phyloP scores from a whole-genome alignment of 2,113 vertebrate species.

The Caranx melampygus region DNA sequence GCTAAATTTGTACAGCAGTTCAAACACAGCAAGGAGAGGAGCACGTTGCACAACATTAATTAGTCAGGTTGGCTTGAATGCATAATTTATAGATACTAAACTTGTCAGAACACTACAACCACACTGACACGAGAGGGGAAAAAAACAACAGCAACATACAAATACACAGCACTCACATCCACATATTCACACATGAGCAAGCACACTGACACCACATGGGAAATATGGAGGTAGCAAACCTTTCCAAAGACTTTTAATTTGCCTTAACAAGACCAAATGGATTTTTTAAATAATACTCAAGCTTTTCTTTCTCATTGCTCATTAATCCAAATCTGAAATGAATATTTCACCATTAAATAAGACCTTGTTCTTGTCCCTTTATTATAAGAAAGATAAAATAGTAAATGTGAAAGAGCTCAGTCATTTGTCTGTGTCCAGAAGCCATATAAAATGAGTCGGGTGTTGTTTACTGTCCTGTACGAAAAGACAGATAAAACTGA shows the following conservation, averaged over 20 bases:
- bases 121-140: not conserved
- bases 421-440: too few species aligned
- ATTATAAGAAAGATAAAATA: too few species aligned
- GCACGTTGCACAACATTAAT: conserved; percentile 45
- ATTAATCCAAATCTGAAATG: not conserved
- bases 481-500: too few species aligned
- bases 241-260: conserved; percentile 14
- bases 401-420: too few species aligned
- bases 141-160: not conserved
- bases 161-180: conserved; percentile 4
- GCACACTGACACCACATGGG: not conserved
- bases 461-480: too few species aligned
- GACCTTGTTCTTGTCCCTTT: not conserved
- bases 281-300: conserved; percentile 10
- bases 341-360: not conserved
- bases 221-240: conserved; percentile 27
- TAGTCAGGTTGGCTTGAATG: conserved; percentile 44
- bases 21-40: not conserved
- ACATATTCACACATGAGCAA: conserved; percentile 24
- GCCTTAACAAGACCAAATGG: not conserved
- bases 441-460: too few species aligned
- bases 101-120: conserved; percentile 24
- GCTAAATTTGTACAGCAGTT: not conserved
- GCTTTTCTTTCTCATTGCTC: not conserved
- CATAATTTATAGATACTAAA: conserved; percentile 47